Percentiles rank a stretch among this genome's conserved stretches.
Conservation (phyloP, 2,113 vertebrate species). For the Turnix velox region DNA sequence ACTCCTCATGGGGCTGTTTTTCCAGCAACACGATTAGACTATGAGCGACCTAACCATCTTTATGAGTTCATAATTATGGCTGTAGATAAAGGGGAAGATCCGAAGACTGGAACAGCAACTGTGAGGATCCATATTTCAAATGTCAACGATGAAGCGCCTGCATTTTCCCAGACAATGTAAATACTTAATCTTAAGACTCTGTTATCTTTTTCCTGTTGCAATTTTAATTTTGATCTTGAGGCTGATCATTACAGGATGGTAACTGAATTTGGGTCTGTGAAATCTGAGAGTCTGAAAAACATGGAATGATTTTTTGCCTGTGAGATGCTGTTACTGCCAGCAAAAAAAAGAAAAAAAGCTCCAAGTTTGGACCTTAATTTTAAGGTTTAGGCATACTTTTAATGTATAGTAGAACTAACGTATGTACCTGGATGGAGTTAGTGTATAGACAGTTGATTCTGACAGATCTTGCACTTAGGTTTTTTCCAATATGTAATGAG, state of each 20-base stretch:
- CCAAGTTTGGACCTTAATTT: not conserved
- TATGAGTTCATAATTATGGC: constrained; percentile 91
- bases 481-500: not conserved
- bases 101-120: constrained; percentile 84
- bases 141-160: constrained; percentile 86
- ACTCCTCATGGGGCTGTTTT: constrained; percentile 84
- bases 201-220: not conserved
- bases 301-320: not conserved
- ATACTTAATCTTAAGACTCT: constrained; percentile 9
- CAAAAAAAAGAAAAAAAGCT: not conserved
- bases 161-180: constrained; percentile 84
- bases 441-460: not conserved
- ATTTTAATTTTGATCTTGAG: not conserved
- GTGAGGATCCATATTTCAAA: constrained; percentile 85
- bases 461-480: not conserved
- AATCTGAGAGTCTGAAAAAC: not conserved
- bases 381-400: not conserved
- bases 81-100: constrained; percentile 80
- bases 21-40: constrained; percentile 79
- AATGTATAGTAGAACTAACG: not conserved
- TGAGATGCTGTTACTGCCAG: not conserved
- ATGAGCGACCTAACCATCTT: constrained; percentile 81
- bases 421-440: not conserved
- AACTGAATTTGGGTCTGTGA: not conserved
- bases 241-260: not conserved